A percentile compares a stretch with the other conserved stretches of the same genome.
Conservation (phyloP, 2,888 invertebrate species). For the Metallyticus violacea region DNA sequence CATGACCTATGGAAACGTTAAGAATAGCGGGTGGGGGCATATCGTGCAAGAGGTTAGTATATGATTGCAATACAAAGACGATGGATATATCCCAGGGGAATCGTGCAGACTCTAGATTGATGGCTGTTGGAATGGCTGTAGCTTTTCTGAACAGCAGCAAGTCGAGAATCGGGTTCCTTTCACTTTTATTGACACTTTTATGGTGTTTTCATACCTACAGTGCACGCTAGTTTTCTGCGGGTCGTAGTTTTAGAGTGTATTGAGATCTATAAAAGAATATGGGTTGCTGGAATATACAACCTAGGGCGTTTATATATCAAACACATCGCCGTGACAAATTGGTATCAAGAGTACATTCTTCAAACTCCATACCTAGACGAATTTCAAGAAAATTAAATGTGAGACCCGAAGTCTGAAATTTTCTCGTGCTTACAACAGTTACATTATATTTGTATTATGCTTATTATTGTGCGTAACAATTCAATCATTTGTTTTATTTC, state of each 20-base stretch:
- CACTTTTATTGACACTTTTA: not conserved
- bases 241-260: not conserved
- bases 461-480: too few species aligned
- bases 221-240: not conserved
- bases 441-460: too few species aligned
- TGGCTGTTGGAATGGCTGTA: not conserved
- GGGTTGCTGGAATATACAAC: not conserved
- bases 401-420: too few species aligned
- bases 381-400: too few species aligned
- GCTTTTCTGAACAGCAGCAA: not conserved
- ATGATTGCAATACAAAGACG: not conserved
- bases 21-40: not conserved
- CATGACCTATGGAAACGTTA: not conserved
- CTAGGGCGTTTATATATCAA: not conserved
- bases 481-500: too few species aligned
- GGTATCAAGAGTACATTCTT: not conserved
- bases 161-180: not conserved
- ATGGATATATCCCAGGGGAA: not conserved
- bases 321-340: not conserved
- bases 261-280: not conserved
- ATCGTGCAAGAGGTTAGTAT: not conserved
- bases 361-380: too few species aligned
- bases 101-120: not conserved
- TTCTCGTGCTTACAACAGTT: too few species aligned
- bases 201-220: not conserved